Percentiles rank a stretch among this genome's conserved stretches.
These are phyloP conservation scores for Zaprionus gabonicus DNA, from an alignment of 1,140 invertebrate species.

Conservation along the genomic window DNA sequence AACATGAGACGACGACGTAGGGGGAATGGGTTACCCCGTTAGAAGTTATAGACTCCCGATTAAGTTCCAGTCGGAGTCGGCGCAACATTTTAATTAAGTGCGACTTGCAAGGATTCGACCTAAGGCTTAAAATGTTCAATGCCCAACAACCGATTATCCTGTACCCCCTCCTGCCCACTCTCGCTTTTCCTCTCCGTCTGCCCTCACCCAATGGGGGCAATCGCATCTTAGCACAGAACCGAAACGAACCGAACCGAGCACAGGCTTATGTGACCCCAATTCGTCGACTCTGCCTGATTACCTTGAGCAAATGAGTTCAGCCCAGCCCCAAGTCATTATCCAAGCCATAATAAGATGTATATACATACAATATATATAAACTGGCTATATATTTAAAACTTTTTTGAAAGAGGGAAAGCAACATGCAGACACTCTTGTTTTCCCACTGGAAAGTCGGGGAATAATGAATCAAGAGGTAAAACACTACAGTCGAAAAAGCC, in stretches of 20 bases:
- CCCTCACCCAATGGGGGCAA: slow-evolving; percentile 19
- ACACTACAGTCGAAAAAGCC: too few species aligned
- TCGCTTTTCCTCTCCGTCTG: background rate
- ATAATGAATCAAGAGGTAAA: too few species aligned
- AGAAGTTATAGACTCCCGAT: background rate
- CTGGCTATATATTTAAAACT: background rate
- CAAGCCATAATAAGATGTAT: background rate
- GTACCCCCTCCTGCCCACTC: too few species aligned
- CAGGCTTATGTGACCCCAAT: slow-evolving; percentile 21
- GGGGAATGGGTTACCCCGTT: background rate
- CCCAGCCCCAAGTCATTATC: background rate
- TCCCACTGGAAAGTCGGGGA: too few species aligned
- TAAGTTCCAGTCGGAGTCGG: background rate
- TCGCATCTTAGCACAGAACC: slow-evolving; percentile 37
- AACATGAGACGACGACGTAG: slow-evolving; percentile 16
- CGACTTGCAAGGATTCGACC: slow-evolving; percentile 45
- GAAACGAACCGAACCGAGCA: background rate
- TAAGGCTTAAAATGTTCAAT: slow-evolving; percentile 13
- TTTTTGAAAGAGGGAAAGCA: background rate
- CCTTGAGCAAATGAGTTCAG: slow-evolving; percentile 8
- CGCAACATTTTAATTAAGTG: slow-evolving; percentile 36
- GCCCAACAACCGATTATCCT: background rate
- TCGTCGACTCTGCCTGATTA: slow-evolving; percentile 15
- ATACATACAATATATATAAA: background rate
- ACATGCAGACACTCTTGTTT: too few species aligned